Evolutionary conservation across 2,888 invertebrate genomes (phyloP), one percentile per base, ranked within the genome.

Genomic region (Gymnocheta viridis): DNA sequence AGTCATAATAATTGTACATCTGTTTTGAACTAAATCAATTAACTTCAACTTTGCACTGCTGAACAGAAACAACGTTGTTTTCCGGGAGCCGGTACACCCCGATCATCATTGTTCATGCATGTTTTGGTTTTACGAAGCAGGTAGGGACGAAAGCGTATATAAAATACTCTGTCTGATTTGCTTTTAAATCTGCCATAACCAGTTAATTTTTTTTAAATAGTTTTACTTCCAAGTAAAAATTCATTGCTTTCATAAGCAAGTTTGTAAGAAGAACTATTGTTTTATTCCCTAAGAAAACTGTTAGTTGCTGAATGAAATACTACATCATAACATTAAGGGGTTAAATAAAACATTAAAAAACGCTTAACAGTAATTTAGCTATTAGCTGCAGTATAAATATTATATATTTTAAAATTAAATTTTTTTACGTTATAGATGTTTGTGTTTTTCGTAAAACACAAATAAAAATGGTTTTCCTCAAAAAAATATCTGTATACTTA

Each of bases 381-480:
- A 82, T 77, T 82, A 82, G 70, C 49, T 72, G 27, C 35, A 56
- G 76, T 56, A 60, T 41, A 66, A 72, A 72, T 72, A 72, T 54
- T 64, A 62, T 32, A 69, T 35, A 9, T 29, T 66, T 72, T 77
- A 72, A 32, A 2, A 10, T 14, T 67, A 41, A 54, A n/a, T n/a
- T 44, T 72, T 49, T 58, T 17, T 62, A 24, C 54, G 12, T 47
- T 12, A 19, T 35, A 24, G n/a, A 17, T 62, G 27, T 35, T 74
- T 70, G 32, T 38, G 10, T 79, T 74, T 58, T 74, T 58, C 9
- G 60, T 62, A 38, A 44, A 78, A 54, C 19, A 69, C 67, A 82
- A 82, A 79, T 41, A 74, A 56, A 73, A 47, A 14, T 6, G 66
- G n/a, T 38, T 38, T 47, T 66, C 2, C 24, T 9, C 17, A 19